Evolutionary conservation across 2,888 invertebrate genomes (phyloP), one percentile per base, ranked within the genome.

Genomic region (Ferrisia virgata): DNA sequence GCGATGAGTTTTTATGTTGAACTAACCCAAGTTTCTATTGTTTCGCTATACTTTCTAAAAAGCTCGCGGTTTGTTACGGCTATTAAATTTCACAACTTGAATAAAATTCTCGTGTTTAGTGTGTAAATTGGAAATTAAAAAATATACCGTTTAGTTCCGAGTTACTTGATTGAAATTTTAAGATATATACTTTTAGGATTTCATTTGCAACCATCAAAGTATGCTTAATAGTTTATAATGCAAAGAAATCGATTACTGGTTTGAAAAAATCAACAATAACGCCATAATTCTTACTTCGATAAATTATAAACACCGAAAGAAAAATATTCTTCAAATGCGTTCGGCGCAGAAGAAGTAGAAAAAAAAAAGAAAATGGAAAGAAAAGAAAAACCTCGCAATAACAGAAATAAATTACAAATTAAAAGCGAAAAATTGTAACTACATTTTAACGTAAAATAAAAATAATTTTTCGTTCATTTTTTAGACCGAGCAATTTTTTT

Each of bases 391-490:
- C n/a, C 2, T 64, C 33, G n/a, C 31, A 72, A 72, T 64, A 64
- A 64, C 25, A 64, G 64, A 64, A 64, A 64, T 6, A 72, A 72
- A 72, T 72, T 72, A 72, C 72, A 33, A 72, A 72, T 72, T 72
- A 72, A 72, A 72, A 72, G 72, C 72, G n/a, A 72, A 33, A 72
- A 72, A 72, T 72, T 72, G 72, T 33, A 72, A 33, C 33, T 72
- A 72, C 72, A 9, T 72, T 72, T 72, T 28, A 28, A n/a, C 13
- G n/a, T 8, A 8, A n/a, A 28, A 18, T 22, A 33, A n/a, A 72
- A 72, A 33, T 72, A 28, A 72, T 72, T 72, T 72, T 72, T 72
- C 72, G 5, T 33, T 72, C 72, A 13, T 72, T 72, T 72, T 72
- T 15, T 15, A 72, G 33, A 18, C 72, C n/a, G 15, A 31, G 33